Conservation (phyloP, 2,888 invertebrate species). For the Boloria euphrosyne region DNA sequence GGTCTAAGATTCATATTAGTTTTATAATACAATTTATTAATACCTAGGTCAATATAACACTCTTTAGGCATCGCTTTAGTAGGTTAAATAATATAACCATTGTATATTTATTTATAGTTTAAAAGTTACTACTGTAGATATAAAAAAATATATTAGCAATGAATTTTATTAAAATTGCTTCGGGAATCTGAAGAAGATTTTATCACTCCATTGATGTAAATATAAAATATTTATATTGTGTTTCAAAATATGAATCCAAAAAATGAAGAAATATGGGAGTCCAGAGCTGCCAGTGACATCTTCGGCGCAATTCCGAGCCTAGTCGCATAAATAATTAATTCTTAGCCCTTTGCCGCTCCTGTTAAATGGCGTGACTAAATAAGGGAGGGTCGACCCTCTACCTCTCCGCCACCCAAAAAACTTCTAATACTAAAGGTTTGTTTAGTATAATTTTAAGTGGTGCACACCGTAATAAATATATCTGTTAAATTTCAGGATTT, state of each 20-base stretch:
- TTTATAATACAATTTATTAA: no score
- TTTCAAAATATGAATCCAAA: constrained; percentile 36
- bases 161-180: no score
- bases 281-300: constrained; percentile 50
- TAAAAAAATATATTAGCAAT: no score
- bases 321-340: constrained; percentile 66
- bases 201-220: not conserved
- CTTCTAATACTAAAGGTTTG: constrained; percentile 67
- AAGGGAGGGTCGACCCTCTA: constrained; percentile 59
- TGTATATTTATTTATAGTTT: no score
- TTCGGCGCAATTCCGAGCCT: constrained; percentile 50
- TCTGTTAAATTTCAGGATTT: constrained; percentile 10
- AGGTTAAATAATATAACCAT: no score
- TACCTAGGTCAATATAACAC: no score
- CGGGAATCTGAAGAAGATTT: no score
- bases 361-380: constrained; percentile 79
- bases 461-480: constrained; percentile 27
- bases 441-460: constrained; percentile 60
- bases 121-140: no score
- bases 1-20: no score
- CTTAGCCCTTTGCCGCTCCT: constrained; percentile 71
- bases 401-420: constrained; percentile 52
- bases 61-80: no score
- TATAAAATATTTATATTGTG: not conserved
- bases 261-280: constrained; percentile 47